Evolutionary conservation across 2,797 vertebrate genomes (phyloP), one percentile per base, ranked within the genome.

Genomic region (Crocodylus rhombifer): DNA sequence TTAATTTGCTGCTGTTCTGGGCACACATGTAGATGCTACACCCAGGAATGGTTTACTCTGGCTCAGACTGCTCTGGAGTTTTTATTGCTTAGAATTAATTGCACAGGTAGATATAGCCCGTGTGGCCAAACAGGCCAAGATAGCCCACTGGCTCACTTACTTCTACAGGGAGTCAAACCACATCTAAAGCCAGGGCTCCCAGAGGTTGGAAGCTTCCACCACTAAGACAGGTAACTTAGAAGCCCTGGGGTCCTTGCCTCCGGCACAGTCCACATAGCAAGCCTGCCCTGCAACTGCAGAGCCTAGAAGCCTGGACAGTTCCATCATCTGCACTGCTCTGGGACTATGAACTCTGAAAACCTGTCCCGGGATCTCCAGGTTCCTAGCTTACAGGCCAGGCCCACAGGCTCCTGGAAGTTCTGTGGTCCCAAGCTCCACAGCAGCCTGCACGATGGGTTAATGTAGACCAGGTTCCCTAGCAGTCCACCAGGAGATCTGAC

Each of bases 161-260:
- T 64, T 67, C 74, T 71, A 16, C 63, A 42, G 0, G 0, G 55
- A 79, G 33, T 65, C 25, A 5, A 1, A 1, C 63, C 61, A 28
- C 12, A 2, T 2, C 3, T 18, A 62, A 20, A 20, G 1, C 0
- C n/a, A 20, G 5, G 28, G 33, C 75, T 77, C 62, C 42, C 69
- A n/a, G 21, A 0, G 0, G 63, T 57, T 74, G n/a, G 58, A 71
- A 26, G 56, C 33, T 81, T 67, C 0, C 0, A 6, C 57, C 18
- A 69, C 18, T 15, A 13, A 3, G 64, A 36, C 18, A 26, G 42
- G 7, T 11, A 69, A 23, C 25, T 62, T 17, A 15, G 83, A 92
- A 82, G 3, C 12, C 14, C 5, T 21, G 84, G 12, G 56, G 9
- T 56, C 8, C 5, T 8, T 55, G 11, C 14, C 55, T 84, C 26